A percentile compares a stretch with the other conserved stretches of the same genome.
Conservation (phyloP, 2,888 invertebrate species). For the Synergus itoensis region DNA sequence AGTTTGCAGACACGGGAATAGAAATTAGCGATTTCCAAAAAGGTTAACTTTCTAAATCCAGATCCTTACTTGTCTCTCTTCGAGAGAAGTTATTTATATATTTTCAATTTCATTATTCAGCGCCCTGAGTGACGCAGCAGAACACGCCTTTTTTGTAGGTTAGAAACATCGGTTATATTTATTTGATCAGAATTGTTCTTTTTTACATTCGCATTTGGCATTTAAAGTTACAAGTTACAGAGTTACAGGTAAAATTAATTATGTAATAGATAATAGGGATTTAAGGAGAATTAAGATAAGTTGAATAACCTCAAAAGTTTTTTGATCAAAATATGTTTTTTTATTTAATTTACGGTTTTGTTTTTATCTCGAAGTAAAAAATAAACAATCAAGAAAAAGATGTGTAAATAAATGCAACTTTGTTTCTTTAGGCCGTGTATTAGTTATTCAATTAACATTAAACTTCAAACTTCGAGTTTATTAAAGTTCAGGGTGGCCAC, state of each 20-base stretch:
- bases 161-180: constrained; percentile 18
- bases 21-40: constrained; percentile 70
- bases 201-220: neutral
- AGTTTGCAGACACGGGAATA: constrained; percentile 65
- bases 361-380: neutral
- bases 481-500: no score
- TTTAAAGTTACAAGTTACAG: constrained; percentile 1
- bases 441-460: no score
- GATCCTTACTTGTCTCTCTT: constrained; percentile 12
- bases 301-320: neutral
- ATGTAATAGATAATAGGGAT: neutral
- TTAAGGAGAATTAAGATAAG: neutral
- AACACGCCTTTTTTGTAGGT: constrained; percentile 25
- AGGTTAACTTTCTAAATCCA: constrained; percentile 62
- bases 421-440: no score
- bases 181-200: constrained; percentile 4
- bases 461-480: no score
- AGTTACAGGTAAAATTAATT: constrained; percentile 29
- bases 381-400: neutral
- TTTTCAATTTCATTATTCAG: constrained; percentile 12
- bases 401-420: neutral
- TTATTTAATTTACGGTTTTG: neutral
- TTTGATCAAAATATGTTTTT: neutral
- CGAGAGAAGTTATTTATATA: constrained; percentile 29
- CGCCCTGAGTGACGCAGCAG: constrained; percentile 33